A percentile compares a stretch with the other conserved stretches of the same genome.
Evolutionary conservation across 35 echinoderm and acorn worm species (phyloP).

Genomic region (Apostichopus californicus): DNA sequence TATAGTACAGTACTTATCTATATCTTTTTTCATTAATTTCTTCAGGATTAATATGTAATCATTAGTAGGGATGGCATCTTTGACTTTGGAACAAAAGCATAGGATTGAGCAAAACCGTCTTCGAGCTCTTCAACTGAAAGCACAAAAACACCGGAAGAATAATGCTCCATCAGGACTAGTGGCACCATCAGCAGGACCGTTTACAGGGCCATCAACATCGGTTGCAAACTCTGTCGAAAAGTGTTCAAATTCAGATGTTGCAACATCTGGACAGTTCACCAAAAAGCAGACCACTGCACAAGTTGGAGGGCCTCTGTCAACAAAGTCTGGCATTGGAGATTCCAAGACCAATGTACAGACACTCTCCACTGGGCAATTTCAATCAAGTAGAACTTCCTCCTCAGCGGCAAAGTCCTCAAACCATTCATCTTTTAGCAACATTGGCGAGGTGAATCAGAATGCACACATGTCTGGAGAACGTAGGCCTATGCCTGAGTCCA

Average conservation of each 20-base stretch:
- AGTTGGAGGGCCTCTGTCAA: not conserved
- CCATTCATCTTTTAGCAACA: not conserved
- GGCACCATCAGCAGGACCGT: not conserved
- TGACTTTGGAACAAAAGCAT: slow-evolving; percentile 17
- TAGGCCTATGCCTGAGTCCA: not conserved
- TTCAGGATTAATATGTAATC: not conserved
- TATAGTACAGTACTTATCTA: no score
- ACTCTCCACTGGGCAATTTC: not conserved
- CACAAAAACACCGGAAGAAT: not conserved
- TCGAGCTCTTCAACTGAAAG: slow-evolving; percentile 34
- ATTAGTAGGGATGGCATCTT: slow-evolving; percentile 9
- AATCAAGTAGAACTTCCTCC: not conserved
- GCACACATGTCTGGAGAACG: not conserved
- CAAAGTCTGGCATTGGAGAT: not conserved
- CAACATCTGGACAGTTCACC: not conserved
- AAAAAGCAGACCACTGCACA: not conserved
- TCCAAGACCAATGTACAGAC: not conserved
- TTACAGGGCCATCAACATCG: no score
- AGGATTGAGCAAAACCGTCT: slow-evolving; percentile 38
- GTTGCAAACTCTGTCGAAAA: not conserved
- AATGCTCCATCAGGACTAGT: not conserved
- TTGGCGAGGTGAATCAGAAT: not conserved
- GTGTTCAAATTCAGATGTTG: not conserved
- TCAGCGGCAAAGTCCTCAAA: not conserved
- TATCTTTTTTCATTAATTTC: no score